Evolutionary conservation across 2,888 invertebrate species (phyloP), one percentile per base, ranked within the genome.

Genomic region (Nebria salina): DNA sequence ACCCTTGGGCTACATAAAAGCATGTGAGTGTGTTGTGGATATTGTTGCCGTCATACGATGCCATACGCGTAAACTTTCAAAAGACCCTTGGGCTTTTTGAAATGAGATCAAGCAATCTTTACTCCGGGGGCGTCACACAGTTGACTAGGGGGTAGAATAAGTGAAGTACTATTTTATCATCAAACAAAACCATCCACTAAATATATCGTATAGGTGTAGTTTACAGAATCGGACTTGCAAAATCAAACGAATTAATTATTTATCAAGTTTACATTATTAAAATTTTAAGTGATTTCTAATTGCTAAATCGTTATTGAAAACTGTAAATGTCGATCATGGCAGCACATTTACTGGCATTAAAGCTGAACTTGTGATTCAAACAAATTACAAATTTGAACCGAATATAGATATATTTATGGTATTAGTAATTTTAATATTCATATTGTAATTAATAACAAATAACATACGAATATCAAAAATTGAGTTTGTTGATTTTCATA

Each of bases 61-160:
- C 64, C 72, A 72, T 77, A 65, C 72, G 77, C 72, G 54, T 78
- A 73, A 78, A 73, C 73, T 78, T 78, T 78, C 73, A 78, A 73
- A 64, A 66, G 65, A 65, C 78, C 73, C 78, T 65, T 65, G 78
- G 78, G 78, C 73, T 66, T 78, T 78, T 78, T 78, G 78, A 78
- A 78, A 78, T 65, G 78, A 78, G 78, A 78, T 78, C 73, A 74
- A 78, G 78, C 73, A 78, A 78, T 78, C 78, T 78, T 72, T 78
- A 65, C 77, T 70, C 65, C 78, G 13, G 43, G 20, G 65, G 78
- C 65, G 66, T 42, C 73, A 73, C 73, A 41, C n/a, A 41, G 73
- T 73, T 68, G 78, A 65, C 25, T 54, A 65, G 43, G 42, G 34
- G 54, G 54, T 54, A 4, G 13, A 2, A 76, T 6, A 65, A 77